Evolutionary conservation across 92 coral and sea anemone species (phyloP).

Genomic region (Epizoanthus illoricatus): DNA sequence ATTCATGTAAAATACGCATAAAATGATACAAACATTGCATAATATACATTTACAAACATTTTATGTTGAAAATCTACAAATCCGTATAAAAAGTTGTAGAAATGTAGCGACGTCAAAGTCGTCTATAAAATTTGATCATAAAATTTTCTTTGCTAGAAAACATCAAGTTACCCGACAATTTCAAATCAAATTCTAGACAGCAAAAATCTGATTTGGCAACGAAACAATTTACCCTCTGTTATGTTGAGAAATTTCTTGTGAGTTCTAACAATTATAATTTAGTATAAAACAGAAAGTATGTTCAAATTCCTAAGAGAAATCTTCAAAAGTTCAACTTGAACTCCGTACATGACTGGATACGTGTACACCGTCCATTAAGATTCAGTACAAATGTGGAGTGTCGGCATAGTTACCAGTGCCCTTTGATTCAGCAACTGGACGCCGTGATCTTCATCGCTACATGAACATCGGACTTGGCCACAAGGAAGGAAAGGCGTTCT

Average conservation of each 20-base stretch:
- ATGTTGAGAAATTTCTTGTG: background rate
- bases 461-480: constrained; percentile 96
- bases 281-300: background rate
- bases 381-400: too few species aligned
- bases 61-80: background rate
- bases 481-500: constrained; percentile 80
- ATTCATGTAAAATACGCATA: background rate
- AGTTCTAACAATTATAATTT: background rate
- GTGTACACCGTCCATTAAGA: background rate
- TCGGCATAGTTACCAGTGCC: background rate
- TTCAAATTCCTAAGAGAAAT: background rate
- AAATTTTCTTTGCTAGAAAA: background rate
- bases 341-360: background rate
- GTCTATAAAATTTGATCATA: background rate
- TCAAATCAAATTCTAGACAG: too few species aligned
- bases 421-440: constrained; percentile 71
- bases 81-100: background rate
- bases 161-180: background rate
- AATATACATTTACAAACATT: background rate
- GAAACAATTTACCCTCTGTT: background rate
- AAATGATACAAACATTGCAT: background rate
- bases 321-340: background rate
- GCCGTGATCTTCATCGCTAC: constrained; percentile 99
- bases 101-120: background rate
- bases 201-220: background rate